Evolutionary conservation across 2,113 vertebrate species (phyloP), one percentile per base, ranked within the genome.

Genomic region (Xyrauchen texanus): DNA sequence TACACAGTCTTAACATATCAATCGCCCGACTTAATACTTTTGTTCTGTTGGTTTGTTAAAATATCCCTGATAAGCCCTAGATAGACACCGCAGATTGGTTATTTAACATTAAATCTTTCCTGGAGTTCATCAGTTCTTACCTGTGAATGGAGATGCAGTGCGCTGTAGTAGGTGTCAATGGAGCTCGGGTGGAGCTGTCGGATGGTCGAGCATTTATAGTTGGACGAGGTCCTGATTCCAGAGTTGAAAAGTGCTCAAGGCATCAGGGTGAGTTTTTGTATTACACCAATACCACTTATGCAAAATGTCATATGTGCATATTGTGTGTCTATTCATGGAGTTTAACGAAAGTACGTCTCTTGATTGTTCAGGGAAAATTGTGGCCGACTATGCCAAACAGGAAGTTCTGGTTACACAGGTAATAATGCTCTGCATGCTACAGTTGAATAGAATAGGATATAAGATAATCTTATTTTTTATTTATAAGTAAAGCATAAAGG

Each of bases 391-490:
- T 57, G 82, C 85, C 77, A 90, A 92, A 62, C 88, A 89, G 83
- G 90, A 91, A 44, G 93, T 94, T 79, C 78, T 90, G 42, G 92
- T 97, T 68, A 96, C 94, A 8, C 95, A 95, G 95, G 96, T 83
- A 68, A 82, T 34, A 34, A 42, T 6, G 0, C 6, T 15, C n/a
- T 34, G 12, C 8, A 15, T 16, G 7, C 12, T 7, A 58, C 13
- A 58, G 13, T 6, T 15, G 55, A 15, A 5, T 34, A 34, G 21
- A 34, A 1, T 34, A 34, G 21, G 5, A 5, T 58, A 7, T 6
- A 4, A n/a, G 13, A 13, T 57, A 13, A 12, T 13, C 13, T 57
- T 57, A 5, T 13, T 57, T 11, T 4, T 1, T 13, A 57, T 5
- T 13, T 57, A 5, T 13, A 13, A 10, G 4, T 9, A 8, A 53